Percentiles rank a stretch among this genome's conserved stretches.
Conservation (phyloP, 2,888 invertebrate genomes). For the Drosophila parthenogenetica region DNA sequence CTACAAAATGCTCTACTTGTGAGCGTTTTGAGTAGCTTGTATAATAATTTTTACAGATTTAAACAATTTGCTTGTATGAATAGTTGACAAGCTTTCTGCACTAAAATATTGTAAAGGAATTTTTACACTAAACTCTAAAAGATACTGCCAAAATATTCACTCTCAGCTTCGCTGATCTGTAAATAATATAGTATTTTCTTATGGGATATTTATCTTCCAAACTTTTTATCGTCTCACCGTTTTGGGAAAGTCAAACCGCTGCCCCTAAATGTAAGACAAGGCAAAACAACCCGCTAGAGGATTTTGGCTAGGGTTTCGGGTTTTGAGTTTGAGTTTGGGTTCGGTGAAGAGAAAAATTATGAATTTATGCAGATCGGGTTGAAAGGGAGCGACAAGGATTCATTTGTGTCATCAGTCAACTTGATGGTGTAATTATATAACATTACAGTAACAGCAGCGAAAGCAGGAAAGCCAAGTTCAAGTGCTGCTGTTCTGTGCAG, state of each 20-base stretch:
- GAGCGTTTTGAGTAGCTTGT: neutral
- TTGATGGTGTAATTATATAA: conserved; percentile 85
- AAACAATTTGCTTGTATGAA: no score
- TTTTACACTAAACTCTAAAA: no score
- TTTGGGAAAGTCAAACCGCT: conserved; percentile 34
- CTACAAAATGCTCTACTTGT: neutral
- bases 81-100: no score
- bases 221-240: neutral
- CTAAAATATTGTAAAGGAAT: no score
- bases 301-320: conserved; percentile 28
- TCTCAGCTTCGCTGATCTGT: no score
- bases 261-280: conserved; percentile 18
- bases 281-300: conserved; percentile 9
- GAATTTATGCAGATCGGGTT: conserved; percentile 81
- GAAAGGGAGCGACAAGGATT: conserved; percentile 82
- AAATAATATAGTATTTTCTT: neutral
- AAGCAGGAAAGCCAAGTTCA: conserved; percentile 58
- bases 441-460: conserved; percentile 63
- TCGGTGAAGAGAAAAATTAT: conserved; percentile 70
- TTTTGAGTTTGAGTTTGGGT: conserved; percentile 20
- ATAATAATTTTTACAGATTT: no score
- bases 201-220: neutral
- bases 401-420: conserved; percentile 85
- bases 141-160: no score
- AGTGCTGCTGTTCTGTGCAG: conserved; percentile 65